These are phyloP conservation scores for Ceratitis capitata DNA, from an alignment of 1,140 invertebrate species.

Conservation along the genomic window DNA sequence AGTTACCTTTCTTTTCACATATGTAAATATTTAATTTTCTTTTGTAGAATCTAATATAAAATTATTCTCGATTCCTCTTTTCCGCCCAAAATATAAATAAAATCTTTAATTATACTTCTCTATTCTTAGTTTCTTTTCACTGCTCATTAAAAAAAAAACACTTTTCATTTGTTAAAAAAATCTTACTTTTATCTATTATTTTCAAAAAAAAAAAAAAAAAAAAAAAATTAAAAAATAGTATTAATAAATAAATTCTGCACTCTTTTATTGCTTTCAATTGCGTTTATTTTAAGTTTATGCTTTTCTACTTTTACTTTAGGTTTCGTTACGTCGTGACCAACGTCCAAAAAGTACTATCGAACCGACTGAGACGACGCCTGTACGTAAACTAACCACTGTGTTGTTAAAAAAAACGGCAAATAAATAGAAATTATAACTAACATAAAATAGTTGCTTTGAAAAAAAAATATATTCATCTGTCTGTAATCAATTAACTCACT, in stretches of 20 bases:
- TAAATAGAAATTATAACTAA: not conserved
- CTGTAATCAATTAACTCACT: not conserved
- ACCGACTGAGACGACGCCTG: slow-evolving; percentile 66
- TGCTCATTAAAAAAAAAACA: too few relatives aligned
- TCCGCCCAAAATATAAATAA: not conserved
- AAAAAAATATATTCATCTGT: not conserved
- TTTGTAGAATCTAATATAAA: too few relatives aligned
- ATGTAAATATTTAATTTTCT: too few relatives aligned
- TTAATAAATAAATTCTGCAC: not conserved
- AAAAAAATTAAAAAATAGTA: slow-evolving; percentile 13
- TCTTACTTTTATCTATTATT: not conserved
- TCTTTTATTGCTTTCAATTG: slow-evolving; percentile 52
- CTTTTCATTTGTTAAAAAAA: not conserved
- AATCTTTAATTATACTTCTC: not conserved
- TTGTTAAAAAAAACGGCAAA: not conserved
- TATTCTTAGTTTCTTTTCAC: not conserved
- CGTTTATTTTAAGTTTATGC: slow-evolving; percentile 52
- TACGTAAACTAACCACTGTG: slow-evolving; percentile 56
- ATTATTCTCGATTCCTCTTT: not conserved
- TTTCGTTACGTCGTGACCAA: slow-evolving; percentile 63
- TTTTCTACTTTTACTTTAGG: slow-evolving; percentile 64
- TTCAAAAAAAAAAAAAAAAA: slow-evolving; percentile 18
- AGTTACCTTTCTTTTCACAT: too few relatives aligned
- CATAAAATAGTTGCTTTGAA: not conserved
- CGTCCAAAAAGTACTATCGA: slow-evolving; percentile 61